These are phyloP conservation scores for Thymelicus lineola DNA, from an alignment of 2,888 invertebrate species.

Conservation along the genomic window DNA sequence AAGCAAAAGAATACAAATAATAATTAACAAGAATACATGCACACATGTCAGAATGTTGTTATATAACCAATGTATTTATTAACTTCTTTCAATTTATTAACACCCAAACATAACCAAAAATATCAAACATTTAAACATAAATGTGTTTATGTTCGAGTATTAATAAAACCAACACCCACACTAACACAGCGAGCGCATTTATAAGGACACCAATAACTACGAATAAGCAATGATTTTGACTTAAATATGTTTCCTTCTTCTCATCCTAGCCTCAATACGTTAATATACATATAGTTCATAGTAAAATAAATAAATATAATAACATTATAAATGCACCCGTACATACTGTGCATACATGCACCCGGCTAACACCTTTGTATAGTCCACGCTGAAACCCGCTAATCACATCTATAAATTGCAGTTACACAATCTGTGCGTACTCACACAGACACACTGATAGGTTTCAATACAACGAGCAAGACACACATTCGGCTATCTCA, in stretches of 20 bases:
- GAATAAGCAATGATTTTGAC: too few species aligned
- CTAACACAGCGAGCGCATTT: not conserved
- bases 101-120: not conserved
- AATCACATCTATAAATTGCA: not conserved
- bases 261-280: too few species aligned
- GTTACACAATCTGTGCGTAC: too few species aligned
- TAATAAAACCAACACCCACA: not conserved
- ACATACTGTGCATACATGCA: not conserved
- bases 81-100: not conserved
- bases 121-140: not conserved
- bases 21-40: conserved; percentile 13
- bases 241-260: too few species aligned
- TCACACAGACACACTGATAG: not conserved
- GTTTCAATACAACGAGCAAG: conserved; percentile 6
- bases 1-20: conserved; percentile 22
- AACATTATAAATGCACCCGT: not conserved
- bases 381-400: not conserved
- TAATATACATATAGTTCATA: too few species aligned
- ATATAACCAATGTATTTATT: conserved; percentile 20
- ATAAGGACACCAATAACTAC: not conserved
- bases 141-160: not conserved
- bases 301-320: not conserved
- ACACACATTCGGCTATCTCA: not conserved
- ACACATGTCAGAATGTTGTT: conserved; percentile 17
- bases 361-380: not conserved